Percentiles rank a stretch among this genome's conserved stretches.
These are phyloP conservation scores for Dryas iulia DNA, from an alignment of 1,140 invertebrate species.

Conservation along the genomic window DNA sequence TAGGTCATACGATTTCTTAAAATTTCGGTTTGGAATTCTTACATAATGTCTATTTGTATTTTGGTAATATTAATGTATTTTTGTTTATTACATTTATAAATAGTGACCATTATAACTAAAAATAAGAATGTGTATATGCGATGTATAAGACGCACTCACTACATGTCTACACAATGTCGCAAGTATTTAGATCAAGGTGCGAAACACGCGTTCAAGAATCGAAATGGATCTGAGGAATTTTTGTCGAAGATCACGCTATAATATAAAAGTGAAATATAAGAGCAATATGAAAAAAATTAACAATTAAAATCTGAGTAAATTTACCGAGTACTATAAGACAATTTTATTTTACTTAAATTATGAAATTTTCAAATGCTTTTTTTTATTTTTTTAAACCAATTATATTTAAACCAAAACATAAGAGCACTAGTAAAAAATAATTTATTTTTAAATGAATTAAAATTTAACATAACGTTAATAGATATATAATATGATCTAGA, in stretches of 20 bases:
- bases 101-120: not conserved
- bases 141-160: slow-evolving; percentile 47
- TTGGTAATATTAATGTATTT: no score
- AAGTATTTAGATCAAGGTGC: slow-evolving; percentile 79
- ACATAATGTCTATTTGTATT: no score
- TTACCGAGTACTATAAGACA: no score
- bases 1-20: no score
- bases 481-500: not conserved
- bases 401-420: not conserved
- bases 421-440: not conserved
- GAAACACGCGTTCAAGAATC: slow-evolving; percentile 67
- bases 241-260: slow-evolving; percentile 56
- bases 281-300: not conserved
- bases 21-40: no score
- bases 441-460: not conserved
- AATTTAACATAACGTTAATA: no score
- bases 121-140: not conserved
- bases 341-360: no score
- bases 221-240: slow-evolving; percentile 65
- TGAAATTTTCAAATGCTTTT: no score
- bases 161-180: slow-evolving; percentile 69
- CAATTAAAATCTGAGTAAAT: not conserved
- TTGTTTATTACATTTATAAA: no score
- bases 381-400: no score
- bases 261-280: not conserved